Conservation (phyloP, 2,888 invertebrate genomes). For the Polyploca ridens region DNA sequence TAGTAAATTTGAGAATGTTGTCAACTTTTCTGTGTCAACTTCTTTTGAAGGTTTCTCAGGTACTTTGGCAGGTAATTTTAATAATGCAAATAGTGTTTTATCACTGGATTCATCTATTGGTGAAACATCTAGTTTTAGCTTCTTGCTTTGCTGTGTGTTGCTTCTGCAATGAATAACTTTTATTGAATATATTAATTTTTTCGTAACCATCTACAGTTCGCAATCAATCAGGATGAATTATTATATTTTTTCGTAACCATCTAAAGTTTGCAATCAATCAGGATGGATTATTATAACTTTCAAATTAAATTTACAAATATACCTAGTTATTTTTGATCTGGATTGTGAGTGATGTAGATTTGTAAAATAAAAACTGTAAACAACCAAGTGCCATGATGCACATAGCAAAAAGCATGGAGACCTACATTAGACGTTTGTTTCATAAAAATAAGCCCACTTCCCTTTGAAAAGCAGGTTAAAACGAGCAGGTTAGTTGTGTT, state of each 20-base stretch:
- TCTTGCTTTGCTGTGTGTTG: slow-evolving; percentile 59
- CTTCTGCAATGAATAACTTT: slow-evolving; percentile 45
- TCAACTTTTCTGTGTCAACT: slow-evolving; percentile 66
- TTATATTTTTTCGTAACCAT: too few relatives aligned
- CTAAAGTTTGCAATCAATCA: too few relatives aligned
- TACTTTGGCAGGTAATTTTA: slow-evolving; percentile 70
- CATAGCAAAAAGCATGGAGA: too few relatives aligned
- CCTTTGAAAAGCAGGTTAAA: neutral
- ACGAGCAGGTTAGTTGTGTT: neutral
- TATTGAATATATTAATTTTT: slow-evolving; percentile 4
- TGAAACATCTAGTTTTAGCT: slow-evolving; percentile 51
- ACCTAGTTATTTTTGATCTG: too few relatives aligned
- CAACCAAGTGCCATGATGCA: too few relatives aligned
- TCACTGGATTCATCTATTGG: slow-evolving; percentile 80
- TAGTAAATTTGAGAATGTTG: slow-evolving; percentile 77
- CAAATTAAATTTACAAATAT: too few relatives aligned
- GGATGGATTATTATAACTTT: too few relatives aligned
- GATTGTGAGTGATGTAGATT: too few relatives aligned
- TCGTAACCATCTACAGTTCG: neutral
- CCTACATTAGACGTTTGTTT: too few relatives aligned
- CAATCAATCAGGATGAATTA: too few relatives aligned
- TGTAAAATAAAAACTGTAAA: too few relatives aligned
- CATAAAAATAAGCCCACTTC: neutral
- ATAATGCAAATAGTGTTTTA: slow-evolving; percentile 84
- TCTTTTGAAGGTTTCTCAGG: slow-evolving; percentile 57